Evolutionary conservation across 2,888 invertebrate species (phyloP).

Genomic region (Chrysomela aeneicollis): DNA sequence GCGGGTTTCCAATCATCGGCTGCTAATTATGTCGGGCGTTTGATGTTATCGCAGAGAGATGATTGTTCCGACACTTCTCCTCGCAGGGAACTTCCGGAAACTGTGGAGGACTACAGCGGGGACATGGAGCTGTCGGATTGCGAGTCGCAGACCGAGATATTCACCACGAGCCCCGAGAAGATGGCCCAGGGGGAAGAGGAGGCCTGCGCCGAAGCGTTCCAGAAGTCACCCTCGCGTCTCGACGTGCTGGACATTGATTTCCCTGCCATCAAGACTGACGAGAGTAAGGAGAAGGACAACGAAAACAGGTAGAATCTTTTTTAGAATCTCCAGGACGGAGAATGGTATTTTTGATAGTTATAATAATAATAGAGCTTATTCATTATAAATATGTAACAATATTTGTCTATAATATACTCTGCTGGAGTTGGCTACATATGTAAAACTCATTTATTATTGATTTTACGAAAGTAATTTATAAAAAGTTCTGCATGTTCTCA

Average conservation of each 20-base stretch:
- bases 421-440: no score
- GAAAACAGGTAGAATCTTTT: conserved; percentile 13
- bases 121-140: conserved; percentile 70
- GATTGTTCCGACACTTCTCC: not conserved
- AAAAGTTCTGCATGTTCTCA: no score
- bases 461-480: no score
- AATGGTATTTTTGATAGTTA: no score
- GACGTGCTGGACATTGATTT: conserved; percentile 56
- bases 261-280: conserved; percentile 48
- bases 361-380: no score
- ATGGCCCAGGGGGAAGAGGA: conserved; percentile 52
- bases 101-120: conserved; percentile 65
- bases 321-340: no score
- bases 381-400: no score
- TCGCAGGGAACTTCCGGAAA: conserved; percentile 54
- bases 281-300: conserved; percentile 43
- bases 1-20: no score
- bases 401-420: no score
- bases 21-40: no score
- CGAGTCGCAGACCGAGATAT: conserved; percentile 60
- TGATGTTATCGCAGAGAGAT: no score
- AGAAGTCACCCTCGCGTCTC: conserved; percentile 55
- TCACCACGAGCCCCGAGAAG: conserved; percentile 40
- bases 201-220: conserved; percentile 67
- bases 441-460: no score